Evolutionary conservation across 2,888 invertebrate species (phyloP).

Genomic region (Drosophila fungiperda): DNA sequence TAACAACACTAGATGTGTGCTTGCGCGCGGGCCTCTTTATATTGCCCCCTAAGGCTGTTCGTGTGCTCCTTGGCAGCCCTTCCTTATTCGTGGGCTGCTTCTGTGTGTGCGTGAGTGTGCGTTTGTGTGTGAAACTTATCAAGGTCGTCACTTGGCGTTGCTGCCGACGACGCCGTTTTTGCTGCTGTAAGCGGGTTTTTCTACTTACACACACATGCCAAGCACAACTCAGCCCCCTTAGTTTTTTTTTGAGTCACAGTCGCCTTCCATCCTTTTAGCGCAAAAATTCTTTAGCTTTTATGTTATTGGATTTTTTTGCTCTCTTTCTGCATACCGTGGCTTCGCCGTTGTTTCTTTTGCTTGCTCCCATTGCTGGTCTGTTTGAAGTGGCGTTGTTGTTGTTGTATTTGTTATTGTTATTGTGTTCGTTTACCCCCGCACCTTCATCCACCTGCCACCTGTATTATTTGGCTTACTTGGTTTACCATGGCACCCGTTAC

Average conservation of each 20-base stretch:
- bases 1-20: constrained; percentile 9
- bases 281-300: constrained; percentile 79
- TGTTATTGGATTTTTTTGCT: constrained; percentile 71
- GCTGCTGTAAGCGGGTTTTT: constrained; percentile 81
- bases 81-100: constrained; percentile 58
- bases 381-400: constrained; percentile 54
- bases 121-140: constrained; percentile 77
- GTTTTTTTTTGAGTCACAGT: constrained; percentile 34
- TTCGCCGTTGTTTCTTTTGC: constrained; percentile 32
- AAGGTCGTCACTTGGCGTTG: constrained; percentile 83
- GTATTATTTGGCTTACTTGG: constrained; percentile 66
- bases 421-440: not conserved
- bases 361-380: constrained; percentile 27
- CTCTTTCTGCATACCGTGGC: constrained; percentile 10
- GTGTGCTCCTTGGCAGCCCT: constrained; percentile 56
- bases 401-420: constrained; percentile 12
- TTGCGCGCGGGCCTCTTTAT: constrained; percentile 26
- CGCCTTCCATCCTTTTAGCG: constrained; percentile 74
- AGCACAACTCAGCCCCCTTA: constrained; percentile 20
- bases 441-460: constrained; percentile 9
- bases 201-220: constrained; percentile 61
- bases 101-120: constrained; percentile 12
- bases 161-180: constrained; percentile 56
- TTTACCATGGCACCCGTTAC: constrained; percentile 34
- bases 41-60: constrained; percentile 23